Evolutionary conservation across 2,797 vertebrate genomes (phyloP).

Genomic region (Danio albolineatus): DNA sequence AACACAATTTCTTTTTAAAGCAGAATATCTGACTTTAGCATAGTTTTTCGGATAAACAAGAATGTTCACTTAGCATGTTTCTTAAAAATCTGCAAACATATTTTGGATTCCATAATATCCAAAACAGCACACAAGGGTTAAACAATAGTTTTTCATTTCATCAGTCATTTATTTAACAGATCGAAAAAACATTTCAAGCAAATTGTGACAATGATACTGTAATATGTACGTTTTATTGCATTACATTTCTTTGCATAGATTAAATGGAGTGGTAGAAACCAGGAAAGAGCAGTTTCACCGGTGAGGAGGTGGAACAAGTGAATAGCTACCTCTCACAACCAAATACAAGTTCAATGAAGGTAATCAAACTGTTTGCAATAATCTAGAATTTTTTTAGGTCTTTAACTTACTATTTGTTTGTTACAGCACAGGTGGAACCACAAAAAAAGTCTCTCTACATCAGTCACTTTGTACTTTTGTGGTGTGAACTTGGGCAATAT

Average conservation of each 20-base stretch:
- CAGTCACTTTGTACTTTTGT: neutral
- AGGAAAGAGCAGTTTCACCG: constrained; percentile 28
- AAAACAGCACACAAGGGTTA: neutral
- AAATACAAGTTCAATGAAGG: constrained; percentile 45
- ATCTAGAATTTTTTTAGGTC: neutral
- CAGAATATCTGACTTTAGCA: too few species aligned
- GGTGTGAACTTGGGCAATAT: neutral
- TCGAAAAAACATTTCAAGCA: constrained; percentile 13
- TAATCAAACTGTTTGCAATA: constrained; percentile 21
- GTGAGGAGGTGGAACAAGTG: constrained; percentile 37
- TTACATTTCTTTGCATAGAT: constrained; percentile 25
- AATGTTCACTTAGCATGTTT: too few species aligned
- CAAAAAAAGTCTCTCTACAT: constrained; percentile 8
- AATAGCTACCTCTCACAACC: constrained; percentile 45
- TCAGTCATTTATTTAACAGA: constrained; percentile 25
- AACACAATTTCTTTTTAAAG: too few species aligned
- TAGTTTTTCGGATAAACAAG: too few species aligned
- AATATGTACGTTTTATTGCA: neutral
- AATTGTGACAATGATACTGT: neutral
- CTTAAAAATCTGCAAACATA: too few species aligned
- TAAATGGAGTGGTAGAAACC: constrained; percentile 39
- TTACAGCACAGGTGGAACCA: constrained; percentile 33
- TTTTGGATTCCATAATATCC: too few species aligned
- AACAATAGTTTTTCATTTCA: constrained; percentile 7
- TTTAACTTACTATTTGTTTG: constrained; percentile 14